phyloP scores from a whole-genome alignment of 2,113 vertebrate species.

The Corynorhinus townsendii region DNA sequence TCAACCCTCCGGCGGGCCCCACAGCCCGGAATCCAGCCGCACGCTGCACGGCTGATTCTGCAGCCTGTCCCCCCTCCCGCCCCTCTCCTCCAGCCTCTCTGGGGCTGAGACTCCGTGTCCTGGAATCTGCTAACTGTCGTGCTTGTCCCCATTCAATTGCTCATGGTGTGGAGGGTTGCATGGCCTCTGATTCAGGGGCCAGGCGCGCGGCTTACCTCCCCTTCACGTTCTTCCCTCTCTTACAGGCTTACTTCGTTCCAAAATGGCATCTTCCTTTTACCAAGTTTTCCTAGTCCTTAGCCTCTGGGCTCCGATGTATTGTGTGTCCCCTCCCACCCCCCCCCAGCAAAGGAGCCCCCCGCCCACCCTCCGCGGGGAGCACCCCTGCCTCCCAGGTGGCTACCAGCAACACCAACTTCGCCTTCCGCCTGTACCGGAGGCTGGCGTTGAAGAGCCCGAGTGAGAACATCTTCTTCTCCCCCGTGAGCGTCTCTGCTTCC shows the following conservation, averaged over 20 bases:
- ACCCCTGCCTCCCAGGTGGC: not conserved
- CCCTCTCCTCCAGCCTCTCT: not conserved
- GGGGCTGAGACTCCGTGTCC: not conserved
- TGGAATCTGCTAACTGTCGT: not conserved
- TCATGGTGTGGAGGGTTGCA: accelerated
- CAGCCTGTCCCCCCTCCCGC: accelerated
- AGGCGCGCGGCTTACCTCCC: not conserved
- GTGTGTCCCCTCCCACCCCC: accelerated
- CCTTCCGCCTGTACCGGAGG: constrained; percentile 79
- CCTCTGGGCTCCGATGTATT: constrained; percentile 32
- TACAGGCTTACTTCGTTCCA: constrained; percentile 22
- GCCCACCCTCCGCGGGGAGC: not conserved
- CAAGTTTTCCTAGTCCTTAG: not conserved
- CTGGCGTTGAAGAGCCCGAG: constrained; percentile 60
- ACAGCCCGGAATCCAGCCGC: too few relatives aligned
- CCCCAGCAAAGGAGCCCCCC: not conserved
- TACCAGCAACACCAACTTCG: constrained; percentile 73
- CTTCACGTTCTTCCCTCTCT: not conserved
- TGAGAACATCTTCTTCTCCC: constrained; percentile 86
- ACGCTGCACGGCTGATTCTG: not conserved
- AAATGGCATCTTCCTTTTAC: constrained; percentile 22
- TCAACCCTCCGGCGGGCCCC: not conserved
- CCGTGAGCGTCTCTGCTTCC: constrained; percentile 79
- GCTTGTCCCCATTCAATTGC: not conserved
- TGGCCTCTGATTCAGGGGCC: not conserved